Evolutionary conservation across 2,888 invertebrate genomes (phyloP), one percentile per base, ranked within the genome.

Genomic region (Seira musarum): DNA sequence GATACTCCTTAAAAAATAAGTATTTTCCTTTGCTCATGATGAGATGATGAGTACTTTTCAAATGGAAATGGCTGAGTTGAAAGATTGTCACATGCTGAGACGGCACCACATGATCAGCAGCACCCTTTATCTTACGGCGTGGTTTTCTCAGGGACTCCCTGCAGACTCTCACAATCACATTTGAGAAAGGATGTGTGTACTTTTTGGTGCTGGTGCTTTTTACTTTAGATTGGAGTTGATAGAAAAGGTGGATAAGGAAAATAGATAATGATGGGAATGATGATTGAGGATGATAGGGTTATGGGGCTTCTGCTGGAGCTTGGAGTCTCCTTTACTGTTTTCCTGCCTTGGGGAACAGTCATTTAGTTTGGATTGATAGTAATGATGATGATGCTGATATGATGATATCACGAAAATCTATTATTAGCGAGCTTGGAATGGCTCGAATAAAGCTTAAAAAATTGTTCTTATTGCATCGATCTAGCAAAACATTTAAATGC

Each of bases 81-180:
- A 69, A 81, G 78, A 76, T 72, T 80, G 80, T 71, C 81, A 63
- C 83, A 79, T 81, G 83, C 83, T 81, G 83, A 81, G 74, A 73
- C 74, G 79, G 80, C 83, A 69, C 81, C 71, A 80, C 73, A 79
- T 61, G 83, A 79, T 68, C 80, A 74, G 68, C 73, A 81, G 83
- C 81, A 81, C 83, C 81, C 83, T 74, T 70, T 57, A 25, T 49
- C 57, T 57, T 40, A 17, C 21, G 49, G 22, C 65, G 17, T 24
- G 13, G n/a, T n/a, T n/a, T n/a, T n/a, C n/a, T n/a, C 53, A 69
- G 75, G 25, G 57, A 35, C 35, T 70, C 70, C 77, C 69, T 49
- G 77, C 57, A 70, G 77, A 40, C 65, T 77, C 70, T 22, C 70
- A 70, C 70, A 70, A 53, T 65, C 40, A 40, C 40, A 40, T 40